phyloP scores from a whole-genome alignment of 2,888 invertebrate species.

The Mesochorus sp. region DNA sequence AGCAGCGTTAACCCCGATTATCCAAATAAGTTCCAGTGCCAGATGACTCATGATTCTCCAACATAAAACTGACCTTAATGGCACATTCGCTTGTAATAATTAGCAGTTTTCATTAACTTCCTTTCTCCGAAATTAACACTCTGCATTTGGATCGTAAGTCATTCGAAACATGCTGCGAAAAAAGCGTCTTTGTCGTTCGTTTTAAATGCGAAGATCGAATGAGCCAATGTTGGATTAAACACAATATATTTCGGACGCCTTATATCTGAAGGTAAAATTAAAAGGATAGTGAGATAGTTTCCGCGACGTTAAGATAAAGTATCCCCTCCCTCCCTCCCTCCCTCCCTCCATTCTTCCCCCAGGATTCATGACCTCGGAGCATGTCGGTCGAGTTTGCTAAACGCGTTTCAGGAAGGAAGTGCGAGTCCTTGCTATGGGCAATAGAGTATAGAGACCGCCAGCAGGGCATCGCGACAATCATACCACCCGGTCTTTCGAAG shows the following conservation, averaged over 20 bases:
- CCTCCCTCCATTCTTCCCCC: too few species aligned
- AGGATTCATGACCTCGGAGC: slow-evolving; percentile 13
- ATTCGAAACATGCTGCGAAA: too few species aligned
- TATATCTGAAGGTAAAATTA: too few species aligned
- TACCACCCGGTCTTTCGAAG: slow-evolving; percentile 16
- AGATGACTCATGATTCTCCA: background rate
- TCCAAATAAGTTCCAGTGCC: background rate
- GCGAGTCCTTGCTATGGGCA: slow-evolving; percentile 53
- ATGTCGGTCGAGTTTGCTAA: slow-evolving; percentile 56
- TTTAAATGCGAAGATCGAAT: too few species aligned
- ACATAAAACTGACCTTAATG: background rate
- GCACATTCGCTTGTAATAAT: background rate
- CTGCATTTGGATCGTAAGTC: background rate
- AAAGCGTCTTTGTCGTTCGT: too few species aligned
- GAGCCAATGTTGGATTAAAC: too few species aligned
- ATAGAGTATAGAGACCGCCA: slow-evolving; percentile 24
- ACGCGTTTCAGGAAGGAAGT: slow-evolving; percentile 64
- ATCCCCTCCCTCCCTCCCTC: too few species aligned
- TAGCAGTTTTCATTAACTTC: background rate
- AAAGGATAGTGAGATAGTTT: slow-evolving; percentile 1
- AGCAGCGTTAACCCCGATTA: background rate
- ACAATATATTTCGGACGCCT: too few species aligned
- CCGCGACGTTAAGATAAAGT: slow-evolving; percentile 25
- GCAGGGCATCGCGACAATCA: slow-evolving; percentile 8
- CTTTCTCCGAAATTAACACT: background rate